Conservation (phyloP, 2,797 vertebrate species). For the Parauchenoglanis punctatus region DNA sequence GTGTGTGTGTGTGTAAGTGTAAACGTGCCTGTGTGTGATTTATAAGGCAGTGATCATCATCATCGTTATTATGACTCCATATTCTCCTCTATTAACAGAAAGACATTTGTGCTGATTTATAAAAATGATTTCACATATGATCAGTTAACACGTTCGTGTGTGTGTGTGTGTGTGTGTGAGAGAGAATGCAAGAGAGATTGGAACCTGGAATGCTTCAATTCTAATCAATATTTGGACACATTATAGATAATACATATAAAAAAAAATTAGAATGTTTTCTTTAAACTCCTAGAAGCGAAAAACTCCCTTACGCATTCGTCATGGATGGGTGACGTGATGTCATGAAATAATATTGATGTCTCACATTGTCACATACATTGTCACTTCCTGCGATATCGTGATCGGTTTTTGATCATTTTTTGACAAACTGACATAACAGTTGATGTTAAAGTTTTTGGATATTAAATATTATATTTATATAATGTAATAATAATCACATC, state of each 20-base stretch:
- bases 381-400: background rate
- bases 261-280: background rate
- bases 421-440: no score
- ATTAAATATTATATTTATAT: no score
- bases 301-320: background rate
- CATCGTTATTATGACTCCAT: background rate
- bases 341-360: background rate
- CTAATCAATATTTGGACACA: background rate
- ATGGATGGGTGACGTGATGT: background rate
- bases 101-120: slow-evolving; percentile 15
- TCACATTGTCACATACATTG: no score
- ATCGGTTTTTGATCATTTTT: no score
- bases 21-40: slow-evolving; percentile 13
- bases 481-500: no score
- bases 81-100: background rate
- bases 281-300: background rate
- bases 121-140: background rate
- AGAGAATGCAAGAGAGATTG: background rate
- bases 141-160: background rate
- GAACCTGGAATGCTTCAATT: background rate
- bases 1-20: background rate
- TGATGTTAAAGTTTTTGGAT: no score
- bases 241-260: background rate
- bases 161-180: background rate
- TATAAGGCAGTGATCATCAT: background rate